Conservation (phyloP, 2,888 invertebrate genomes). For the Leptothorax acervorum region DNA sequence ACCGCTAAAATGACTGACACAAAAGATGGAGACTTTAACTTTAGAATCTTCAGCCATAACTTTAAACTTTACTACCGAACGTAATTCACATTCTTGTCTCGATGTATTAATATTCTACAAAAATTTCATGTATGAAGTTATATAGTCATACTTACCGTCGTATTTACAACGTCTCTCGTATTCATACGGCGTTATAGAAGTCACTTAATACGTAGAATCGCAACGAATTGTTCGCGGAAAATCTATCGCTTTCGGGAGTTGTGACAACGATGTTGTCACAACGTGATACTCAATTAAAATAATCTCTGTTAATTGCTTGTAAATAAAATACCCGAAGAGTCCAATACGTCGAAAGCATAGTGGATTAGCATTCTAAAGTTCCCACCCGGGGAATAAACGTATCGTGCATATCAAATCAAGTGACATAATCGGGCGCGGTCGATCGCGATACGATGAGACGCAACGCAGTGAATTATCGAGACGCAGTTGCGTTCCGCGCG, state of each 20-base stretch:
- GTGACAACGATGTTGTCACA: neutral
- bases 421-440: neutral
- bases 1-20: neutral
- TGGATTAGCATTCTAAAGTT: conserved; percentile 43
- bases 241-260: neutral
- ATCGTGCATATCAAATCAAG: neutral
- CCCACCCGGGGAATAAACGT: neutral
- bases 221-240: neutral
- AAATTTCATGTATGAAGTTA: neutral
- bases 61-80: neutral
- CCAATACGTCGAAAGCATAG: neutral
- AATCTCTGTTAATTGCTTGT: neutral
- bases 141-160: neutral
- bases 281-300: neutral
- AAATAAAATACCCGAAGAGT: conserved; percentile 30
- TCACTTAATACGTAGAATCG: too few species aligned
- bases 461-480: neutral
- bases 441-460: neutral
- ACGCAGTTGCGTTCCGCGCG: neutral
- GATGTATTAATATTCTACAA: neutral
- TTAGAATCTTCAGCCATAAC: neutral
- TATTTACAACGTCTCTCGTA: neutral
- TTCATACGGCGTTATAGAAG: neutral
- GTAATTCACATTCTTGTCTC: neutral
- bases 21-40: neutral